Evolutionary conservation across 2,888 invertebrate species (phyloP), one percentile per base, ranked within the genome.

Genomic region (Neoascia interrupta): DNA sequence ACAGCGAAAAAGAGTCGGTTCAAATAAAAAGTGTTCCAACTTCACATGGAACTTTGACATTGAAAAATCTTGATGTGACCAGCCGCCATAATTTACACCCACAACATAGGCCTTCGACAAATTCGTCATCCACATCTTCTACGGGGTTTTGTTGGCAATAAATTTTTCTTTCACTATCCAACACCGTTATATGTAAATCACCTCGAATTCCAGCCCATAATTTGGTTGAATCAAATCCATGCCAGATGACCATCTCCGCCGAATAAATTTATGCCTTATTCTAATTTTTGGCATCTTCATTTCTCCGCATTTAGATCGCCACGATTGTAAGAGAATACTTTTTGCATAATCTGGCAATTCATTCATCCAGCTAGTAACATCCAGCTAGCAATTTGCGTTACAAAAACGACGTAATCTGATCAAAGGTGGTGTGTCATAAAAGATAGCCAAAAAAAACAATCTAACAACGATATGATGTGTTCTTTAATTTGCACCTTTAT

Each of bases 101-200:
- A n/a, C n/a, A n/a, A n/a, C n/a, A n/a, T n/a, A n/a, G n/a, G n/a
- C n/a, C n/a, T n/a, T n/a, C n/a, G n/a, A n/a, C n/a, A n/a, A n/a
- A n/a, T n/a, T n/a, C n/a, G n/a, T n/a, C n/a, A n/a, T n/a, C n/a
- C n/a, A n/a, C n/a, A n/a, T n/a, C n/a, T n/a, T n/a, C n/a, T n/a
- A n/a, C n/a, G n/a, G n/a, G n/a, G n/a, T 26, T 26, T 26, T 26
- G 26, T 26, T 31, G 8, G n/a, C 11, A 3, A n/a, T 1, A 18
- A 1, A 18, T 41, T 21, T 41, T 1, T n/a, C 5, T 21, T 41
- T 41, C 23, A 13, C 21, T 23, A 23, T 11, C n/a, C n/a, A 3
- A 10, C 11, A 54, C 66, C 66, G 66, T 54, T 66, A 54, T 66
- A 54, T 66, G 54, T 10, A 16, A 54, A 47, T 37, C 0, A 8